Evolutionary conservation across 1,140 invertebrate species (phyloP), one percentile per base, ranked within the genome.

Genomic region (Planococcus citri): DNA sequence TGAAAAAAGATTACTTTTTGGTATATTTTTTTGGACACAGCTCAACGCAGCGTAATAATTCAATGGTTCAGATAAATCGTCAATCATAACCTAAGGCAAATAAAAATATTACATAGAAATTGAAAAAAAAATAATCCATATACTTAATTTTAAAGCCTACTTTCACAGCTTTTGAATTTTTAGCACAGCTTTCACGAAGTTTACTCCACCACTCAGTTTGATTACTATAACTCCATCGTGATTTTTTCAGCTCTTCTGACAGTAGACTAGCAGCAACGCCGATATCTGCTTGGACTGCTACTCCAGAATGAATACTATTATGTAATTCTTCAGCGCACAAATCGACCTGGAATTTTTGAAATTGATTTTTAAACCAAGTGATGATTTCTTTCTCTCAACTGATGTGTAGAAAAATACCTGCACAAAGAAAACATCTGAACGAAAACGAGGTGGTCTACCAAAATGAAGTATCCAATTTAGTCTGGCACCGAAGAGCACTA

Each of bases 381-480:
- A 51, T 17, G n/a, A n/a, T n/a, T n/a, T 51, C 2, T 51, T 51
- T 51, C n/a, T 9, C n/a, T 51, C 10, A 51, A 17, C 6, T 37
- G 33, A 14, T n/a, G n/a, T n/a, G 6, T 37, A 51, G 41, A 51
- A 51, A 68, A 6, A 70, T 77, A 90, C 89, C 82, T 96, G 94
- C 75, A 97, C 93, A 68, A 97, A 79, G 81, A 94, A 94, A 0
- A 95, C 92, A 77, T 92, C 80, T 22, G 83, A 78, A 27, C 85
- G 82, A 78, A 88, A 97, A 27, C 95, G 80, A 20, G 94, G 95
- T n/a, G 89, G 80, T 68, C 86, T 84, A 12, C 95, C 95, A 81
- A 97, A 98, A 80, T 98, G 95, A 37, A 98, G 80, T 78, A 98
- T 98, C 95, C 95, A 98, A 79, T 98, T 98, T 0, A 97, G 81